phyloP scores from a whole-genome alignment of 2,113 vertebrate genomes.

The Columba livia region DNA sequence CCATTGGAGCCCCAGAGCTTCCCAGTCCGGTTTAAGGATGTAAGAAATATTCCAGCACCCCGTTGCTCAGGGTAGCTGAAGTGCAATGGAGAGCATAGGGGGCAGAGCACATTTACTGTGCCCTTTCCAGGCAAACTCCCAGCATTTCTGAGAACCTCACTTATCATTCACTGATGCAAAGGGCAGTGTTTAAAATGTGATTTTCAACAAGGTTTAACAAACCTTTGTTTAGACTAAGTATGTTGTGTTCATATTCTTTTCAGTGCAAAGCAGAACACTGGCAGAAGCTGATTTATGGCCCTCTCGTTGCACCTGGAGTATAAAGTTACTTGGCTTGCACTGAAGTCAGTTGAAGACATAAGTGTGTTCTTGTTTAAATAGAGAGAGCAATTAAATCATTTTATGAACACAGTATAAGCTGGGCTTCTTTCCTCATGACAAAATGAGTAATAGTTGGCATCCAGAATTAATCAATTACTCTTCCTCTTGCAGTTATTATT shows the following conservation, averaged over 20 bases:
- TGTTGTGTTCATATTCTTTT: background rate
- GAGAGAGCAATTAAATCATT: background rate
- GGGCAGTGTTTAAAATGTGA: background rate
- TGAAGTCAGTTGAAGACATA: rapidly evolving
- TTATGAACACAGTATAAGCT: background rate
- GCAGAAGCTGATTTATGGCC: background rate
- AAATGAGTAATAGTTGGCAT: background rate
- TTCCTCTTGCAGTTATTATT: background rate
- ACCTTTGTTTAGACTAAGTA: background rate
- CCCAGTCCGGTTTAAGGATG: background rate
- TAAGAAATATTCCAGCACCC: background rate
- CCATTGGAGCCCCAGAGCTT: background rate
- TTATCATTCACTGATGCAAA: background rate
- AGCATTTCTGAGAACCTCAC: background rate
- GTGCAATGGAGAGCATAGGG: background rate
- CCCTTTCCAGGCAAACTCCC: background rate
- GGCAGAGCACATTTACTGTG: background rate
- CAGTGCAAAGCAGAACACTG: background rate
- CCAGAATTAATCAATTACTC: background rate
- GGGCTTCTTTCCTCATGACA: background rate
- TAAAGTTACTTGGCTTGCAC: background rate
- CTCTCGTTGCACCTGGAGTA: rapidly evolving
- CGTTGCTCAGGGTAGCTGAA: background rate
- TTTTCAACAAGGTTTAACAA: background rate
- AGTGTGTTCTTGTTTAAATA: background rate